phyloP scores from a whole-genome alignment of 2,113 vertebrate genomes.

The Notarius quadriscutis region DNA sequence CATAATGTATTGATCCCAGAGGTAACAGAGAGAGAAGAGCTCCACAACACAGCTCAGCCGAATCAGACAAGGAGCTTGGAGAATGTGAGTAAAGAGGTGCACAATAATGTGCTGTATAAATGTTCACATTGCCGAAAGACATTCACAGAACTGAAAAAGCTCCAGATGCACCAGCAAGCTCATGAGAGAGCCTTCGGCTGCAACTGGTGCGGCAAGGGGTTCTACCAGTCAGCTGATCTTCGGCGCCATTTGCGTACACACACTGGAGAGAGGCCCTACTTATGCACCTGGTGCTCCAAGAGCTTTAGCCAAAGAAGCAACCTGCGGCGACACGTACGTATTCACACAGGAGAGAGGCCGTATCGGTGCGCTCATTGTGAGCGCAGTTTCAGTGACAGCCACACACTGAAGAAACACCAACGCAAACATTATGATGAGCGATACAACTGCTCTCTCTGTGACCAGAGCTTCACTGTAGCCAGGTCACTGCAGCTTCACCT shows the following conservation, averaged over 20 bases:
- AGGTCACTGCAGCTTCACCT: constrained; percentile 48
- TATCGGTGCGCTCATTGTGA: constrained; percentile 69
- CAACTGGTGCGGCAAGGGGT: constrained; percentile 74
- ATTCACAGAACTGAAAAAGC: constrained; percentile 58
- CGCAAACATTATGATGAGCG: constrained; percentile 37
- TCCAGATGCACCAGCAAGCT: constrained; percentile 68
- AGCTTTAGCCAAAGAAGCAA: constrained; percentile 74
- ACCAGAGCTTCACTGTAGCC: constrained; percentile 36
- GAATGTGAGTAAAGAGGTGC: neutral
- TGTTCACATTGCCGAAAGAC: constrained; percentile 69
- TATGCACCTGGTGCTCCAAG: constrained; percentile 73
- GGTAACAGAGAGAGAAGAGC: neutral
- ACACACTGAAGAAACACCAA: constrained; percentile 70
- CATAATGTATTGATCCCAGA: neutral
- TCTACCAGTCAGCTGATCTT: constrained; percentile 73
- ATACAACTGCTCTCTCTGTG: constrained; percentile 28
- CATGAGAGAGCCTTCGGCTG: constrained; percentile 69
- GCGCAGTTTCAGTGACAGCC: constrained; percentile 68
- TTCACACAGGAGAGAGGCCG: constrained; percentile 71
- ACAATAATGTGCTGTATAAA: constrained; percentile 30
- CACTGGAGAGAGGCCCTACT: constrained; percentile 72
- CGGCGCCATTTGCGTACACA: constrained; percentile 75
- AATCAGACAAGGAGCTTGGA: neutral
- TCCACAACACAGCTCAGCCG: neutral
- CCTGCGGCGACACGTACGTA: constrained; percentile 69